Evolutionary conservation across 2,888 invertebrate species (phyloP).

Genomic region (Tillus elongatus): DNA sequence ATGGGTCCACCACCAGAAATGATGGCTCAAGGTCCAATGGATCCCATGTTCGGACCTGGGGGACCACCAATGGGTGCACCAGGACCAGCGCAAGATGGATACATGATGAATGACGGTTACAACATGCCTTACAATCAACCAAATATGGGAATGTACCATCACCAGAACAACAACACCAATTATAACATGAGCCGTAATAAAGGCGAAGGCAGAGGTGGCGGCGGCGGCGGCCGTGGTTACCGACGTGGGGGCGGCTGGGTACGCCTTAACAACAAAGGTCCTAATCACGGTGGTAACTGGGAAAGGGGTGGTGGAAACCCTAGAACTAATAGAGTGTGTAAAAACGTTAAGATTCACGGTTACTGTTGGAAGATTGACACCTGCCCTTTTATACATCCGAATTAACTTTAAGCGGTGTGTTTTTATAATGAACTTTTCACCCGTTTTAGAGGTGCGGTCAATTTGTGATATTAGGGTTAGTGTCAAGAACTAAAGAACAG

Average conservation of each 20-base stretch:
- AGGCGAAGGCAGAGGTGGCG: slow-evolving; percentile 23
- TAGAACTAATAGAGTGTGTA: slow-evolving; percentile 53
- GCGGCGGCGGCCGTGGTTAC: slow-evolving; percentile 20
- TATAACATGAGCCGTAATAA: slow-evolving; percentile 38
- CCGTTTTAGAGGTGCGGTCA: background rate
- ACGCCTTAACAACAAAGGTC: slow-evolving; percentile 38
- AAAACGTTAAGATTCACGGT: slow-evolving; percentile 70
- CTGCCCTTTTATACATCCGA: slow-evolving; percentile 75
- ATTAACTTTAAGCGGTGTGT: slow-evolving; percentile 9
- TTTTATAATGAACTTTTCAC: background rate
- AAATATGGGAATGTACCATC: slow-evolving; percentile 35
- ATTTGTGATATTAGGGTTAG: background rate
- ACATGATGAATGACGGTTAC: slow-evolving; percentile 34
- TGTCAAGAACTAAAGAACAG: too few species aligned
- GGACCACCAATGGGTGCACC: slow-evolving; percentile 19
- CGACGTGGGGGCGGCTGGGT: slow-evolving; percentile 33
- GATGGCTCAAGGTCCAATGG: slow-evolving; percentile 36
- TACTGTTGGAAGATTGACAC: slow-evolving; percentile 74
- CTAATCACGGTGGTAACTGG: slow-evolving; percentile 36
- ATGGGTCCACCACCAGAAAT: slow-evolving; percentile 37
- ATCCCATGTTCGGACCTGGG: slow-evolving; percentile 40
- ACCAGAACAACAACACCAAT: slow-evolving; percentile 27
- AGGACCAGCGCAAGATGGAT: slow-evolving; percentile 37
- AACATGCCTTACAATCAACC: slow-evolving; percentile 44
- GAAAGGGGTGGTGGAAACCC: slow-evolving; percentile 45